Evolutionary conservation across 2,888 invertebrate species (phyloP).

Genomic region (Tenthredo amoena): DNA sequence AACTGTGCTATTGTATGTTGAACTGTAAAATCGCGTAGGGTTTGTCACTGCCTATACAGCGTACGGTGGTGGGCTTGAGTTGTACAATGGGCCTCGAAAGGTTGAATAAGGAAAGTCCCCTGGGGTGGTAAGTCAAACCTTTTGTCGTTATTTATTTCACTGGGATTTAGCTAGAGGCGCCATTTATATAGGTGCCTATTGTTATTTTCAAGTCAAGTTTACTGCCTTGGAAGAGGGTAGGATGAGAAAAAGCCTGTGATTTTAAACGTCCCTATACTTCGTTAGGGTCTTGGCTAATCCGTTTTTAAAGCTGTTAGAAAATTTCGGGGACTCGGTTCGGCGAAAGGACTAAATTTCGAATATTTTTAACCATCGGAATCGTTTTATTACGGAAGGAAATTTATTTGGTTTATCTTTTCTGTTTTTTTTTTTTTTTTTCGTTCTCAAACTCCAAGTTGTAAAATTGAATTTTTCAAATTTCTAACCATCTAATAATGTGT

Average conservation of each 20-base stretch:
- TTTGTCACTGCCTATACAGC: conserved; percentile 19
- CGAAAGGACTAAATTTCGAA: neutral
- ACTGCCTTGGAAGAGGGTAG: conserved; percentile 37
- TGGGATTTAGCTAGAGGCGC: conserved; percentile 27
- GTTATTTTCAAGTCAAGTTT: conserved; percentile 50
- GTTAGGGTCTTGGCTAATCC: conserved; percentile 24
- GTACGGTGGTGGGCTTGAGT: conserved; percentile 21
- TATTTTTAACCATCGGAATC: neutral
- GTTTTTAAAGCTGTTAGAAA: neutral
- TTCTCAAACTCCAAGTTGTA: neutral
- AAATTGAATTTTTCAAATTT: neutral
- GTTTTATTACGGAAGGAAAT: neutral
- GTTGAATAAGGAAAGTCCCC: conserved; percentile 49
- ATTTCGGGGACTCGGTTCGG: neutral
- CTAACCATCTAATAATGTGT: neutral
- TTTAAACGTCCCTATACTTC: conserved; percentile 15
- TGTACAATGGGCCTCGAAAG: conserved; percentile 38
- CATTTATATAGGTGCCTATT: conserved; percentile 42
- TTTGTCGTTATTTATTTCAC: conserved; percentile 50
- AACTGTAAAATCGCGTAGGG: conserved; percentile 44
- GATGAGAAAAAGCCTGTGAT: conserved; percentile 28
- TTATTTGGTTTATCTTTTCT: neutral
- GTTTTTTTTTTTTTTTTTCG: neutral
- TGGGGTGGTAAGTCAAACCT: conserved; percentile 49
- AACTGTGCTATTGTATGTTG: conserved; percentile 44